Conservation (phyloP, 2,797 vertebrate species). For the Sternotherus odoratus region DNA sequence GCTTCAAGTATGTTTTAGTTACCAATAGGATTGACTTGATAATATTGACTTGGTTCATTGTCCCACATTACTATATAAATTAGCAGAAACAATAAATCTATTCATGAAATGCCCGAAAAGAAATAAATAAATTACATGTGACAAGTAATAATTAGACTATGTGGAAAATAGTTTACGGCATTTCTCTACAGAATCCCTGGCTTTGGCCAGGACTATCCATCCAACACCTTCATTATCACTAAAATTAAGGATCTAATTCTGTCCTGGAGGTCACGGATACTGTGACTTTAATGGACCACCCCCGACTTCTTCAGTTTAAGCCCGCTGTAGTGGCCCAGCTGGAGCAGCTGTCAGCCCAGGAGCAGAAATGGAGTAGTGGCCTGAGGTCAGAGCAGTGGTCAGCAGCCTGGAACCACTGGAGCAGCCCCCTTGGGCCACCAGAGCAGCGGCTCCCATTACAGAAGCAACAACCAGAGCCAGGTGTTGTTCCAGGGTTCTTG, state of each 20-base stretch:
- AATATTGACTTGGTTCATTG: not conserved
- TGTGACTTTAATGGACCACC: not conserved
- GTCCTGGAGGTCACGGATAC: not conserved
- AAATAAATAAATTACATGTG: not conserved
- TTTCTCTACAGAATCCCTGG: not conserved
- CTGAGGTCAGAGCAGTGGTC: not conserved
- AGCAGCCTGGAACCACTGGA: not conserved
- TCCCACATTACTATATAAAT: constrained; percentile 10
- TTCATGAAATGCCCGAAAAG: not conserved
- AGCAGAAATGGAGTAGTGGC: too few relatives aligned
- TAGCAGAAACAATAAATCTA: not conserved
- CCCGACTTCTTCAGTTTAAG: not conserved
- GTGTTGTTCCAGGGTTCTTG: not conserved
- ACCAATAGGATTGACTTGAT: not conserved
- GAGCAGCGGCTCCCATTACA: not conserved
- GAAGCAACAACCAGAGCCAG: not conserved
- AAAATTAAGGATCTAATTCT: not conserved
- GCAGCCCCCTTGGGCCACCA: not conserved
- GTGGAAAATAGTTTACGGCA: not conserved
- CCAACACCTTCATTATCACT: not conserved
- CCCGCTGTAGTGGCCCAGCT: not conserved
- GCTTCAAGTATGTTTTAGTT: not conserved
- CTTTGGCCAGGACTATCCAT: not conserved
- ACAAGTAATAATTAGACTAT: not conserved
- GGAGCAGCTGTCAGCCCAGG: not conserved